Conservation (phyloP, 2,888 invertebrate genomes). For the Idaea aversata region DNA sequence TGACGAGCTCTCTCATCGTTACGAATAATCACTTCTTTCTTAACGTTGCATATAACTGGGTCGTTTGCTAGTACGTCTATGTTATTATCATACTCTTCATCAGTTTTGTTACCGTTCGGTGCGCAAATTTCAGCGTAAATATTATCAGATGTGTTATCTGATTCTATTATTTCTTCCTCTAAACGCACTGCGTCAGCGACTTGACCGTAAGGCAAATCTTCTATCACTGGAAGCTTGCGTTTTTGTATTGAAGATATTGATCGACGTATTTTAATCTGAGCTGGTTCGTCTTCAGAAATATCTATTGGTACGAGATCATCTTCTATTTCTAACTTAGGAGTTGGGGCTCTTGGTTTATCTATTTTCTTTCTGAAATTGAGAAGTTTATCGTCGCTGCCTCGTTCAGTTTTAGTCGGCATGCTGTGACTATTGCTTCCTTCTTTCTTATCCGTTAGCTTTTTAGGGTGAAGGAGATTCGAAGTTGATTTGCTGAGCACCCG, state of each 20-base stretch:
- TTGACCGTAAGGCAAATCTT: conserved; percentile 85
- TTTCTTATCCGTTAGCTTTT: conserved; percentile 75
- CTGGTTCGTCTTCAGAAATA: conserved; percentile 68
- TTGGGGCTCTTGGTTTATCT: conserved; percentile 73
- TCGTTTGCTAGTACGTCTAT: conserved; percentile 71
- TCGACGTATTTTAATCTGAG: conserved; percentile 73
- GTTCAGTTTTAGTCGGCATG: conserved; percentile 74
- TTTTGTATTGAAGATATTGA: conserved; percentile 79
- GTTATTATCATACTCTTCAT: conserved; percentile 71
- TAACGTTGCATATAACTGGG: conserved; percentile 74
- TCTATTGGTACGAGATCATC: conserved; percentile 62
- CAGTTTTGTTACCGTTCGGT: conserved; percentile 61
- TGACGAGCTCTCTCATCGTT: conserved; percentile 72
- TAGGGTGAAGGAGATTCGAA: conserved; percentile 81
- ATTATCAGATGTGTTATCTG: conserved; percentile 79
- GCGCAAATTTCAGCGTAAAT: conserved; percentile 86
- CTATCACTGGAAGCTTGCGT: conserved; percentile 77
- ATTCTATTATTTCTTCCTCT: conserved; percentile 68
- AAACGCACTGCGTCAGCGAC: conserved; percentile 83
- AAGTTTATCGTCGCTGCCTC: conserved; percentile 62
- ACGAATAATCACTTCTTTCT: conserved; percentile 71
- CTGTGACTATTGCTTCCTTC: conserved; percentile 74
- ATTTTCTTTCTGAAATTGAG: conserved; percentile 73
- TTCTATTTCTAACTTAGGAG: conserved; percentile 69
- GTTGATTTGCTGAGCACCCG: conserved; percentile 82